These are phyloP conservation scores for Antedon mediterranea DNA, from an alignment of 53 echinoderm and acorn worm genomes.

Conservation along the genomic window DNA sequence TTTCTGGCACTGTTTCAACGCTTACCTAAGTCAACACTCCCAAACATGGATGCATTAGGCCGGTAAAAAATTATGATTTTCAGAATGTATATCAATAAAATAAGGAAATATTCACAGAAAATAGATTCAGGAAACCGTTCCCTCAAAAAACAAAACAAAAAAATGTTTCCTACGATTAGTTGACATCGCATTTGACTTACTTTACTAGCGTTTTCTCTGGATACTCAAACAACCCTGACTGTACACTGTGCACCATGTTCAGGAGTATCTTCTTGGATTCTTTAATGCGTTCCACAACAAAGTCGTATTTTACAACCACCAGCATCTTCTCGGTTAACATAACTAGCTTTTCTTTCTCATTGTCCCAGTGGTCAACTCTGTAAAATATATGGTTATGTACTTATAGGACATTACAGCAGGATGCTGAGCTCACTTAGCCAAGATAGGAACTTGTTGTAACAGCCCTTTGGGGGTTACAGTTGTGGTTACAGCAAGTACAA, in stretches of 20 bases:
- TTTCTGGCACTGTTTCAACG: no score
- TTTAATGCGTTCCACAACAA: conserved; percentile 44
- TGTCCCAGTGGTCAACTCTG: conserved; percentile 95
- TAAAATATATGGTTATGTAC: no score
- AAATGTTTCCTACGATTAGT: not conserved
- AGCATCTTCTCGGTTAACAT: conserved; percentile 49
- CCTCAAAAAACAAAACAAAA: not conserved
- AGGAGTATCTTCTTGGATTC: conserved; percentile 38
- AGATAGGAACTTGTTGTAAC: no score
- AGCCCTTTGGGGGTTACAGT: no score
- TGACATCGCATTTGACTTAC: conserved; percentile 18
- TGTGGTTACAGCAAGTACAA: no score
- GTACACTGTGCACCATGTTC: conserved; percentile 32
- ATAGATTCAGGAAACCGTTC: not conserved
- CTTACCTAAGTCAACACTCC: no score
- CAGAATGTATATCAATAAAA: conserved; percentile 3
- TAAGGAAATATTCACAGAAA: not conserved
- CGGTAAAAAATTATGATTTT: no score
- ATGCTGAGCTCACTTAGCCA: no score
- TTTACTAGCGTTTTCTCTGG: conserved; percentile 73
- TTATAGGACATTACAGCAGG: no score
- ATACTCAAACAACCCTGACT: conserved; percentile 59
- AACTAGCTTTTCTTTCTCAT: conserved; percentile 72
- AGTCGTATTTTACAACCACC: conserved; percentile 68
- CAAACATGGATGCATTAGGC: no score